Percentiles rank a stretch among this genome's conserved stretches.
These are phyloP conservation scores for Pristionchus mayeri DNA, from an alignment of 2,888 invertebrate genomes.

Conservation along the genomic window DNA sequence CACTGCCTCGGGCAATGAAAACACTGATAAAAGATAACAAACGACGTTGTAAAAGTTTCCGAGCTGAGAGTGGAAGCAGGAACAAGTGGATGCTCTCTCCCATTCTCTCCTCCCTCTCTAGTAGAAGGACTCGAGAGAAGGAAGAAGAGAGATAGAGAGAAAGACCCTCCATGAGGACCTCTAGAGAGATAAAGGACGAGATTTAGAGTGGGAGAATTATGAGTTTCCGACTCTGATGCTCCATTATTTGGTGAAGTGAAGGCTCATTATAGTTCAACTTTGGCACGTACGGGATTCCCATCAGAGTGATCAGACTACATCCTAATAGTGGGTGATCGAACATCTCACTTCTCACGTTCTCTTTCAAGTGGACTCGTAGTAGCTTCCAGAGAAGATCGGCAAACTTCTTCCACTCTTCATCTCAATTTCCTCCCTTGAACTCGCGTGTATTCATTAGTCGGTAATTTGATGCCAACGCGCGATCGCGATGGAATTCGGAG, in stretches of 20 bases:
- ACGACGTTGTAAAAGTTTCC: background rate
- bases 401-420: background rate
- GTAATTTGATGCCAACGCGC: background rate
- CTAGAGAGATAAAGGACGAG: slow-evolving; percentile 24
- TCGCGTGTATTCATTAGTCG: background rate
- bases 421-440: background rate
- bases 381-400: background rate
- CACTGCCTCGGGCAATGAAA: no score
- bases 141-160: slow-evolving; percentile 45
- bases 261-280: no score
- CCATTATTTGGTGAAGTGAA: background rate
- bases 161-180: slow-evolving; percentile 42
- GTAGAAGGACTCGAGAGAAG: background rate
- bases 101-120: slow-evolving; percentile 15
- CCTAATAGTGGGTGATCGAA: background rate
- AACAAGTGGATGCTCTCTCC: background rate
- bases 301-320: background rate
- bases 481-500: no score
- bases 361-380: no score
- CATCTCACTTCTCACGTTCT: background rate
- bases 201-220: background rate
- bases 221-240: background rate
- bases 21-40: slow-evolving; percentile 8
- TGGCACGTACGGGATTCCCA: background rate
- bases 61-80: background rate